These are phyloP conservation scores for Onychostoma macrolepis DNA, from an alignment of 2,113 vertebrate species.

Conservation along the genomic window DNA sequence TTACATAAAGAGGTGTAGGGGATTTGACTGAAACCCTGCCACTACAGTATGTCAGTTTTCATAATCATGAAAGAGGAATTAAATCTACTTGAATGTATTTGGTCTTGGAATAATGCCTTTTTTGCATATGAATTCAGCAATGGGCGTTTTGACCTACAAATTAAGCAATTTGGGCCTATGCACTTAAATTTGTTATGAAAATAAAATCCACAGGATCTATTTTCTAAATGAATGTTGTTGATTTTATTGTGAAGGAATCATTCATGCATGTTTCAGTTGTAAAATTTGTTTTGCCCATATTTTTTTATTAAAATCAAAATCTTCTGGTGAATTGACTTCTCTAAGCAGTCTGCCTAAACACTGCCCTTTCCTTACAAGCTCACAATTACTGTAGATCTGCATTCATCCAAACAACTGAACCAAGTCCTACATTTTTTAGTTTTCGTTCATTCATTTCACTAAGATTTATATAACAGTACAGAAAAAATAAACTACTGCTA, in stretches of 20 bases:
- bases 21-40: conserved; percentile 46
- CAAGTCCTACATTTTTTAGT: background rate
- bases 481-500: background rate
- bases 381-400: background rate
- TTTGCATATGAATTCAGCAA: background rate
- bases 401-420: background rate
- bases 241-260: background rate
- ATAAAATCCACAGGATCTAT: background rate
- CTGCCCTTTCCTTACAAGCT: background rate
- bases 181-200: background rate
- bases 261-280: background rate
- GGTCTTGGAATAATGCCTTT: too few species aligned
- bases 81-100: background rate
- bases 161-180: background rate
- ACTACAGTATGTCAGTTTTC: background rate
- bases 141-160: background rate
- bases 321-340: background rate
- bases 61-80: conserved; percentile 24
- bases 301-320: too few species aligned
- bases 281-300: background rate
- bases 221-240: background rate
- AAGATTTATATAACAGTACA: background rate
- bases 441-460: background rate
- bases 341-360: background rate
- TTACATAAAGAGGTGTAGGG: conserved; percentile 34